These are phyloP conservation scores for Furcifer pardalis DNA, from an alignment of 2,797 vertebrate genomes.

Conservation along the genomic window DNA sequence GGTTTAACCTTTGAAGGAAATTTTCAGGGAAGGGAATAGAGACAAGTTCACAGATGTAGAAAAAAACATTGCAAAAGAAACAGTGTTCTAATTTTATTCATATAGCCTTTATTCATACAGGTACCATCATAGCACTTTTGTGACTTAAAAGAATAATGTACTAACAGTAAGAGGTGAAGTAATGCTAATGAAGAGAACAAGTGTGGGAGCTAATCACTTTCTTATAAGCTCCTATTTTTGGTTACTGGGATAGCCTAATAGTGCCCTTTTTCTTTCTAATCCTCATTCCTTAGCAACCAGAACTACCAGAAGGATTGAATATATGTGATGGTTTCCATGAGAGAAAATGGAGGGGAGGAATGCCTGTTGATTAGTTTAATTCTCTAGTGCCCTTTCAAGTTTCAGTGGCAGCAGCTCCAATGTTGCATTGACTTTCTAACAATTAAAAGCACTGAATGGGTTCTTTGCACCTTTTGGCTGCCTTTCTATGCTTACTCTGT, in stretches of 20 bases:
- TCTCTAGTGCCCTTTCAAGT: conserved; percentile 34
- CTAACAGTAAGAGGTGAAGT: conserved; percentile 27
- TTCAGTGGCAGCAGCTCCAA: conserved; percentile 28
- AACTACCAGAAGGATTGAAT: conserved; percentile 39
- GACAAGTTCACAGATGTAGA: conserved; percentile 33
- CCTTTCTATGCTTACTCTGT: too few relatives aligned
- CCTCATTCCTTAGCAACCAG: conserved; percentile 51
- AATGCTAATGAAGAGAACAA: conserved; percentile 33
- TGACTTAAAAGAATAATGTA: conserved; percentile 38
- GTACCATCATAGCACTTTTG: conserved; percentile 41
- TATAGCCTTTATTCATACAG: conserved; percentile 22
- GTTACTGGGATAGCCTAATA: conserved; percentile 41
- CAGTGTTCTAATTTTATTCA: conserved; percentile 7
- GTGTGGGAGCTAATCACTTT: conserved; percentile 33
- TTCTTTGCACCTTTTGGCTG: too few relatives aligned
- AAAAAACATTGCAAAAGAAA: conserved; percentile 26
- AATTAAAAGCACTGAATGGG: too few relatives aligned
- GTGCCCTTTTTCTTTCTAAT: conserved; percentile 43
- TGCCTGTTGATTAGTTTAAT: conserved; percentile 19
- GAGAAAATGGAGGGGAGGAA: conserved; percentile 59
- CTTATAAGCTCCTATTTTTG: conserved; percentile 37
- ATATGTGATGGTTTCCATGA: conserved; percentile 66
- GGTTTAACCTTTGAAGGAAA: conserved; percentile 27
- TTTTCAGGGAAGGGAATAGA: conserved; percentile 51
- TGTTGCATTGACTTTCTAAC: too few relatives aligned